phyloP scores from a whole-genome alignment of 2,797 vertebrate genomes.

The Coregonus sp. region DNA sequence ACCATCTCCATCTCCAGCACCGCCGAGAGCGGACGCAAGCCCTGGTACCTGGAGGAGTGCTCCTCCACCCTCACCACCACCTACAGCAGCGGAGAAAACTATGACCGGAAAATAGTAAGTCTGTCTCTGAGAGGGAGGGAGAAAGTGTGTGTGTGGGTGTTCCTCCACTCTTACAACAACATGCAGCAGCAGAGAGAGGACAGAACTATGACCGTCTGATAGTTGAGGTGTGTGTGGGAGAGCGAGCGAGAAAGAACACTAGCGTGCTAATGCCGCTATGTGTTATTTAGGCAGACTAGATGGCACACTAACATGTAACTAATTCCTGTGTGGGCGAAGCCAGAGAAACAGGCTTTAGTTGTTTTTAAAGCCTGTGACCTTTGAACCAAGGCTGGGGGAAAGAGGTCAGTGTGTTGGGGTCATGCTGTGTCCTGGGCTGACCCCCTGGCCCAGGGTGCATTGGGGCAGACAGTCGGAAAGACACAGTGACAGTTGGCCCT shows the following conservation, averaged over 20 bases:
- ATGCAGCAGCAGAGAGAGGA: too few relatives aligned
- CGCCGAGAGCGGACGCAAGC: constrained; percentile 95
- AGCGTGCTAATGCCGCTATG: not conserved
- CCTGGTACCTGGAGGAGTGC: constrained; percentile 98
- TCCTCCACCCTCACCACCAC: constrained; percentile 95
- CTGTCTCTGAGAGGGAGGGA: not conserved
- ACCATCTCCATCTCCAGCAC: constrained; percentile 99
- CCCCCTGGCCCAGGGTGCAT: not conserved
- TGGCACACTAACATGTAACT: not conserved
- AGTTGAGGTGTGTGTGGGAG: not conserved
- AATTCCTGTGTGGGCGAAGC: not conserved
- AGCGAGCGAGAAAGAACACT: not conserved
- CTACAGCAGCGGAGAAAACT: constrained; percentile 98
- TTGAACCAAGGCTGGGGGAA: not conserved
- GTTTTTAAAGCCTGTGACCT: constrained; percentile 4
- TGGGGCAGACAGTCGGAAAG: not conserved
- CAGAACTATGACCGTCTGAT: too few relatives aligned
- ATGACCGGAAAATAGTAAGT: constrained; percentile 96
- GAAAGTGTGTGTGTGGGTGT: constrained; percentile 16
- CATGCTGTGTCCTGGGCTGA: not conserved
- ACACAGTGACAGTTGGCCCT: constrained; percentile 39
- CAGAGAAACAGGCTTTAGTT: not conserved
- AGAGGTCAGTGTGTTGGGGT: not conserved
- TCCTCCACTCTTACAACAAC: not conserved
- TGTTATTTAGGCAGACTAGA: not conserved